Base-by-base conservation (phyloP, 2,888 invertebrate genomes). In the Parthenolecanium corni region DNA sequence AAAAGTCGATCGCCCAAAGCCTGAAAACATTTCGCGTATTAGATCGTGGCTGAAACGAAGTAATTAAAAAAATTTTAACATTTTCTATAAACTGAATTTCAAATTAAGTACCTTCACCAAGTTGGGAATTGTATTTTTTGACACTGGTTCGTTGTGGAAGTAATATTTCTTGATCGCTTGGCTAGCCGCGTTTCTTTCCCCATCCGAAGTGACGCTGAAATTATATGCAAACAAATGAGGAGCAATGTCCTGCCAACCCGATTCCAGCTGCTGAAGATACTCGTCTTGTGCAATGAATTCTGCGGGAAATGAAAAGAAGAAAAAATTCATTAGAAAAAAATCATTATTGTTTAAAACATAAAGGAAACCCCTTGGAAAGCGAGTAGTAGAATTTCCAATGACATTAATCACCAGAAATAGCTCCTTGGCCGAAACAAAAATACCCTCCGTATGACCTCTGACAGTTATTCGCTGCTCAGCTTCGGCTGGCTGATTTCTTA, bases 211-310 rank as follows among this genome's bases (percentile, higher is more conserved):
- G 5, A 69, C 66, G 1, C 69, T 71, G 62, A 67, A 66, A 51
- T 70, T 70, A 66, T 67, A 71, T 62, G 70, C 69, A n/a, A 70
- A 65, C 9, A 71, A 51, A 53, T 68, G 67, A 11, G 71, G 70
- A 2, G 69, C 64, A 12, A 69, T 56, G 23, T 67, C 66, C 20
- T 65, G 21, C 69, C 69, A 71, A 12, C 67, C 63, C 6, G 64
- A 49, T 14, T 70, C 67, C 49, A 70, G 49, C 14, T 69, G 67
- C n/a, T 54, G 18, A 31, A 68, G 49, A 24, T 54, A 44, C 18
- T 64, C 46, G 1, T 66, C 67, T 11, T 62, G 52, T 3, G 64
- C 56, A 11, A 49, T 21, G 21, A 49, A 49, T 5, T 49, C 49
- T 49, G 31, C 31, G 9, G 9, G 31, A 31, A 31, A 31, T 31